Base-by-base conservation (phyloP, 2,113 vertebrate genomes). In the Entelurus aequoreus region DNA sequence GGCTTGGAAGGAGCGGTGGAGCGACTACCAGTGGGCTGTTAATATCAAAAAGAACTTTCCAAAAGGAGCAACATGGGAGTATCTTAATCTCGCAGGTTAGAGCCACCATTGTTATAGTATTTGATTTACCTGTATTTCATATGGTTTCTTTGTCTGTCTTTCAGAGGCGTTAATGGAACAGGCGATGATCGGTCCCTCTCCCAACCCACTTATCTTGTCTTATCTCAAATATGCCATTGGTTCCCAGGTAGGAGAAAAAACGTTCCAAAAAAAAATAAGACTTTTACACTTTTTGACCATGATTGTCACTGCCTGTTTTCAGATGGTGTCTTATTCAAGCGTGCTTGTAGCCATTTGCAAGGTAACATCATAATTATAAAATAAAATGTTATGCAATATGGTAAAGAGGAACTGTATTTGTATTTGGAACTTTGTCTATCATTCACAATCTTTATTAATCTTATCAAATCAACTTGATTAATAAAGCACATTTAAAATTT, bases 281-380 rank as follows among this genome's bases (percentile, higher is more conserved):
- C 5, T 42, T 56, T 4, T 15, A 6, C 5, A 36, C 53, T 14
- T 6, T 62, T 6, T 58, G 1, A 67, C 37, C 1, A 1, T 35
- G 48, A 11, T 36, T 69, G 40, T n/a, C 38, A 16, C n/a, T 58
- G 0, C 76, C 15, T 72, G 48, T 47, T 7, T 14, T 9, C 70
- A 99, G 97, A 99, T 99, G 97, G 95, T 99, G 86, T 98, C 97
- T 14, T 97, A 95, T 78, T 94, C 95, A 66, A 97, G 94, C 10
- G 93, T 99, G 16, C 92, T 99, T 74, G 93, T 82, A 40, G 94
- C 97, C 68, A 91, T 98, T 86, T 97, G 93, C 81, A 98, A 97
- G 95, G 97, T 99, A 88, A 8, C 1, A 16, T 44, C 5, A 38
- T 44, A 40, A 48, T 28, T 28, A 28, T 28, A 47, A 47, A 47